phyloP scores from a whole-genome alignment of 2,888 invertebrate species.

The Argyresthia albistria region DNA sequence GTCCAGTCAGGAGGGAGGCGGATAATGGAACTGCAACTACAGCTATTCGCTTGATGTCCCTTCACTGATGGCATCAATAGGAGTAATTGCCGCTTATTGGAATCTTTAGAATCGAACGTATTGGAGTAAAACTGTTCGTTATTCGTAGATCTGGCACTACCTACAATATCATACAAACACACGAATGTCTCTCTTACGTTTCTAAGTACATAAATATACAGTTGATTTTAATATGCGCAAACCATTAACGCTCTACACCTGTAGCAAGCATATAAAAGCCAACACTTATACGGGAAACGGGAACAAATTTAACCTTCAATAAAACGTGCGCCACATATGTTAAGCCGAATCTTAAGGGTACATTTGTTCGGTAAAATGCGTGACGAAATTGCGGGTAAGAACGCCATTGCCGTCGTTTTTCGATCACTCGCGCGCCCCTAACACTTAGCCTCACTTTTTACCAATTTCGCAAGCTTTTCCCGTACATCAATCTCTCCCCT shows the following conservation, averaged over 20 bases:
- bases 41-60: conserved; percentile 37
- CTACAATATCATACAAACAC: no score
- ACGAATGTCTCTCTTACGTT: neutral
- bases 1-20: conserved; percentile 32
- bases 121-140: no score
- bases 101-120: conserved; percentile 22
- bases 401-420: conserved; percentile 43
- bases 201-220: neutral
- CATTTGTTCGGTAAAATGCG: conserved; percentile 67
- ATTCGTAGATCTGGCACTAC: no score
- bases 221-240: conserved; percentile 15
- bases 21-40: conserved; percentile 67
- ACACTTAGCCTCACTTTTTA: conserved; percentile 70
- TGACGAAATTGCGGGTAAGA: conserved; percentile 62
- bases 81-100: conserved; percentile 51
- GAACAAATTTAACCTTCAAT: conserved; percentile 52
- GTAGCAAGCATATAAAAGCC: conserved; percentile 35
- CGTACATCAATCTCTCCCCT: conserved; percentile 60
- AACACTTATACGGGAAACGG: conserved; percentile 29
- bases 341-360: conserved; percentile 57
- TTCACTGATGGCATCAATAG: conserved; percentile 37
- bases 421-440: conserved; percentile 51
- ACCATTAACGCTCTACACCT: conserved; percentile 36
- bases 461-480: conserved; percentile 66
- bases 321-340: conserved; percentile 64